Evolutionary conservation across 2,797 vertebrate species (phyloP).

Genomic region (Ctenopoma multispine): DNA sequence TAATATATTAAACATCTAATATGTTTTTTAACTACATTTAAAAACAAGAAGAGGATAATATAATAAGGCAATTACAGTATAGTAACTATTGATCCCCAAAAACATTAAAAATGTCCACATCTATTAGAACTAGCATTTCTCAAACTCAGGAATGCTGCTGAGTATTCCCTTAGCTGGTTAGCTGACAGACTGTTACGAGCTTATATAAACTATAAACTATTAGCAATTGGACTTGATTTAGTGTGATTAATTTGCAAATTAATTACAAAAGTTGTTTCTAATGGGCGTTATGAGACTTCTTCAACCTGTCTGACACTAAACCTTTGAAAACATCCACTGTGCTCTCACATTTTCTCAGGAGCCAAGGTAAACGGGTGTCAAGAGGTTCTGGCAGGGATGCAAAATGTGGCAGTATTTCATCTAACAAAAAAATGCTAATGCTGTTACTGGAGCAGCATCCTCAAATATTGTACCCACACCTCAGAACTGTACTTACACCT

Average conservation of each 20-base stretch:
- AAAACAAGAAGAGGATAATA: constrained; percentile 23
- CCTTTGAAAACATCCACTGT: constrained; percentile 2
- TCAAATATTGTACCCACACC: too few species aligned
- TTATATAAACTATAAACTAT: not conserved
- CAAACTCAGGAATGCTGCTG: constrained; percentile 31
- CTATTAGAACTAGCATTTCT: constrained; percentile 53
- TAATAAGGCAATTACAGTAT: constrained; percentile 41
- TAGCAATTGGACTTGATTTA: constrained; percentile 32
- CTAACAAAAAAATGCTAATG: not conserved
- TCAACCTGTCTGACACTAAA: constrained; percentile 9
- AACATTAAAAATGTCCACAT: constrained; percentile 48
- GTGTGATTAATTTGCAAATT: constrained; percentile 22
- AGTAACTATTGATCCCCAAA: constrained; percentile 34
- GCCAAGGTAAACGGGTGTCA: not conserved
- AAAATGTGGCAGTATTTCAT: not conserved
- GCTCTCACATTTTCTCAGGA: not conserved
- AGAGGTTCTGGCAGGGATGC: too few species aligned
- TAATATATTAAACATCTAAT: constrained; percentile 34
- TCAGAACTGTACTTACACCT: too few species aligned
- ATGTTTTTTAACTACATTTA: constrained; percentile 26
- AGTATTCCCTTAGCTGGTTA: constrained; percentile 24
- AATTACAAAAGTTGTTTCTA: not conserved
- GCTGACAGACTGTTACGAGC: constrained; percentile 23
- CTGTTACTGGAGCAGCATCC: not conserved
- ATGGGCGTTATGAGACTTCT: constrained; percentile 14